phyloP scores from a whole-genome alignment of 1,140 invertebrate species.

The Drosophila azteca region DNA sequence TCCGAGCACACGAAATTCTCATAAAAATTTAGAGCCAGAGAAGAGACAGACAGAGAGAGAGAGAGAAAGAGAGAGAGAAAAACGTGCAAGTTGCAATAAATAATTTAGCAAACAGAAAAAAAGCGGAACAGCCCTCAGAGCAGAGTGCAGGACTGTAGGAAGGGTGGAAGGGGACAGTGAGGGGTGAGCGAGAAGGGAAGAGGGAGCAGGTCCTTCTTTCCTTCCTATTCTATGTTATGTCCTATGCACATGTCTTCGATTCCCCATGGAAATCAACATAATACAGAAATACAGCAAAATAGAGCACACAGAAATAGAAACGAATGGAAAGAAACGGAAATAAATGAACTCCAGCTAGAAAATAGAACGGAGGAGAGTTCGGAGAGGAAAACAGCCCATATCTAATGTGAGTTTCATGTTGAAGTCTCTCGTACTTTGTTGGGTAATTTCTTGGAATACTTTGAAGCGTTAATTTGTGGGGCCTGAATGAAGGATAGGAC shows the following conservation, averaged over 20 bases:
- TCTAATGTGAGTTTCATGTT: too few species aligned
- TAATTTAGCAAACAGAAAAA: slow-evolving; percentile 63
- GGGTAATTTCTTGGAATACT: background rate
- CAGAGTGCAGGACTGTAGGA: background rate
- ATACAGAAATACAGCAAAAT: slow-evolving; percentile 54
- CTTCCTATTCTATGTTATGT: slow-evolving; percentile 37
- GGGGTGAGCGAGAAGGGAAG: background rate
- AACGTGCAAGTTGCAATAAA: slow-evolving; percentile 74
- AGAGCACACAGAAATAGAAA: too few species aligned
- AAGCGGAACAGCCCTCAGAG: slow-evolving; percentile 4
- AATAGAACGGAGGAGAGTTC: too few species aligned
- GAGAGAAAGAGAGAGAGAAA: slow-evolving; percentile 52
- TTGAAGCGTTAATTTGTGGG: slow-evolving; percentile 21
- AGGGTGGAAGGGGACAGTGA: too few species aligned
- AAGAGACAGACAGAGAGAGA: slow-evolving; percentile 21
- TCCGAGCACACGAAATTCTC: slow-evolving; percentile 77
- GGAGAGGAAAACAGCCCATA: too few species aligned
- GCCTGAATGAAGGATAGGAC: slow-evolving; percentile 20
- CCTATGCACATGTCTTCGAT: slow-evolving; percentile 68
- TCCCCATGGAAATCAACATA: slow-evolving; percentile 82
- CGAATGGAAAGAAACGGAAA: background rate
- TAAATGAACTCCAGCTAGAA: slow-evolving; percentile 20
- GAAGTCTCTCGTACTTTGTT: too few species aligned
- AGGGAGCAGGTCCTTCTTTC: slow-evolving; percentile 40
- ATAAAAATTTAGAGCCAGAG: slow-evolving; percentile 62